Evolutionary conservation across 2,888 invertebrate genomes (phyloP), one percentile per base, ranked within the genome.

Genomic region (Cryptophagus acutangulus): DNA sequence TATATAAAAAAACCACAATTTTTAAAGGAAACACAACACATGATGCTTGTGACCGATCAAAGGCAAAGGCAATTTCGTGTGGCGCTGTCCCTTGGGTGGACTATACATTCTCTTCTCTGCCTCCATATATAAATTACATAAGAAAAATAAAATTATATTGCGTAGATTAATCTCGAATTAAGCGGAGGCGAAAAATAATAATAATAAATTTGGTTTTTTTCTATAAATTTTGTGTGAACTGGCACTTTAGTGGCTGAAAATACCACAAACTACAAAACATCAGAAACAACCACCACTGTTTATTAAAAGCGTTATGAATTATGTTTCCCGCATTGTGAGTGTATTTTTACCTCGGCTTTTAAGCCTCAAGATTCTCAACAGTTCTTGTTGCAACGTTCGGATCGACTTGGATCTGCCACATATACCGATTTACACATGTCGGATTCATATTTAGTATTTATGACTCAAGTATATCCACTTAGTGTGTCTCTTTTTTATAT

Each of bases 301-400:
- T 58, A 57, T 56, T 56, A 60, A 57, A 56, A 56, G 52, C 51
- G 12, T 49, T 56, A 58, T 61, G 58, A 61, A 57, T 59, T 61
- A 61, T 61, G 57, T 54, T 56, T 54, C 54, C 56, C 58, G 56
- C 52, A 55, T 60, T 60, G 58, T 57, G 46, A 38, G 45, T 49
- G 52, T 58, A 58, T 59, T 57, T 59, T 59, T 55, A 57, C 49
- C 45, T 40, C 39, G 18, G 25, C 28, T 36, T 38, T 37, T 40
- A 37, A 46, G 36, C 37, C 44, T 40, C 28, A 39, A 45, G 38
- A 43, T 44, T 34, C 17, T 39, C 48, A 40, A 37, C 28, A 17
- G 26, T 18, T 36, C 37, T 28, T 28, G 17, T 18, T n/a, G n/a
- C n/a, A n/a, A n/a, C n/a, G n/a, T n/a, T n/a, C n/a, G n/a, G n/a